Evolutionary conservation across 92 coral and sea anemone genomes (phyloP), one percentile per base, ranked within the genome.

Genomic region (Phenganax marumi): DNA sequence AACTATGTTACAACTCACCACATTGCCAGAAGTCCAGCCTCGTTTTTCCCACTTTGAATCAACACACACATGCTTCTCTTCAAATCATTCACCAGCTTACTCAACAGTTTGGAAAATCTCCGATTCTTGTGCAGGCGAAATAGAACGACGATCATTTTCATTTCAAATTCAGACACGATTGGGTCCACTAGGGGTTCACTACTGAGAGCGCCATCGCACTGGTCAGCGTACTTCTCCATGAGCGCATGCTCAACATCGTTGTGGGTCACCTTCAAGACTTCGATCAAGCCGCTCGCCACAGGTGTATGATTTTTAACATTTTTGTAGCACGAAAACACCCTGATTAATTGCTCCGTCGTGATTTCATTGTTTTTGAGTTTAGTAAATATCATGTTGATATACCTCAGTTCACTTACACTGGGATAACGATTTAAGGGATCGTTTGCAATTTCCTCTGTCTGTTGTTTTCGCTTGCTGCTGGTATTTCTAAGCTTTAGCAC

Each of bases 131-230:
- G 47, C 19, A 88, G 75, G 7, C 60, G 22, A 26, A 72, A 66
- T 0, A 93, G 60, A 80, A 90, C 85, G 16, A 84, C 86, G 43
- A 86, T 10, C 46, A 91, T 83, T 47, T 90, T 86, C 23, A 63
- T 52, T 81, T 93, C 97, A 76, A 93, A 93, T 25, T 52, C 77
- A 21, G 97, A 79, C 58, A 76, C 57, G 69, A 90, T 82, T 56
- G 93, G 87, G 52, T 80, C 68, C 90, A 92, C 10, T 6, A 60
- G 46, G 5, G 24, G n/a, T 25, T 51, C 70, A 26, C 17, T 8
- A 9, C n/a, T 13, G 48, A 47, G 26, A 33, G 43, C 2, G 43
- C 43, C 2, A 19, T 77, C 52, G 81, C 48, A 62, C 48, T 74
- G 62, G 17, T 76, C 81, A 14, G 73, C 70, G 72, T 25, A 85